These are phyloP conservation scores for Danio aesculapii DNA, from an alignment of 2,797 vertebrate genomes.

Conservation along the genomic window DNA sequence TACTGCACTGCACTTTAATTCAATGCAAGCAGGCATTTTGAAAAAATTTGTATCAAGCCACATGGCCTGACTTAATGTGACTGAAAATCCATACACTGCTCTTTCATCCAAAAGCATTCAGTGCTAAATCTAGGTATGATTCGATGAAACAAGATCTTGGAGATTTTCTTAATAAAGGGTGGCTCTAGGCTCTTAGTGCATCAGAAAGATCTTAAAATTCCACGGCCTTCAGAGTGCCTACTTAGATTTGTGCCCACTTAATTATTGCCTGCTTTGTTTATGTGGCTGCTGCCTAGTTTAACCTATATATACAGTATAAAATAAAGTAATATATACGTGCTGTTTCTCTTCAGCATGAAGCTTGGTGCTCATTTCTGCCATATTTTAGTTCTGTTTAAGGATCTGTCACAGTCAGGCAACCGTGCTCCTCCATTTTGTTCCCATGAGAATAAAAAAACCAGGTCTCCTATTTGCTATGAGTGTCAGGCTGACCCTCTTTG, in stretches of 20 bases:
- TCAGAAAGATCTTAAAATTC: background rate
- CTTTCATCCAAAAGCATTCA: conserved; percentile 18
- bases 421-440: conserved; percentile 44
- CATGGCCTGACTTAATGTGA: conserved; percentile 19
- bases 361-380: conserved; percentile 37
- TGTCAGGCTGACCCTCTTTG: conserved; percentile 32
- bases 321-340: background rate
- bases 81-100: conserved; percentile 34
- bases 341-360: background rate
- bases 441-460: conserved; percentile 46
- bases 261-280: background rate
- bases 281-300: background rate
- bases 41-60: conserved; percentile 16
- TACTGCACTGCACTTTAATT: conserved; percentile 1
- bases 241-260: conserved; percentile 2
- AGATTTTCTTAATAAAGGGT: background rate
- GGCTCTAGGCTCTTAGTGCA: conserved; percentile 11
- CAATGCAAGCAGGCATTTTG: conserved; percentile 7
- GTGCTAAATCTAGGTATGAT: background rate
- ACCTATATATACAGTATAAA: background rate
- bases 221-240: background rate
- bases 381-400: conserved; percentile 48
- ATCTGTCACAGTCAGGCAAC: conserved; percentile 27
- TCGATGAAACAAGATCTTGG: conserved; percentile 10
- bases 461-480: conserved; percentile 50